phyloP scores from a whole-genome alignment of 2,888 invertebrate species.

The Lamproptera curius region DNA sequence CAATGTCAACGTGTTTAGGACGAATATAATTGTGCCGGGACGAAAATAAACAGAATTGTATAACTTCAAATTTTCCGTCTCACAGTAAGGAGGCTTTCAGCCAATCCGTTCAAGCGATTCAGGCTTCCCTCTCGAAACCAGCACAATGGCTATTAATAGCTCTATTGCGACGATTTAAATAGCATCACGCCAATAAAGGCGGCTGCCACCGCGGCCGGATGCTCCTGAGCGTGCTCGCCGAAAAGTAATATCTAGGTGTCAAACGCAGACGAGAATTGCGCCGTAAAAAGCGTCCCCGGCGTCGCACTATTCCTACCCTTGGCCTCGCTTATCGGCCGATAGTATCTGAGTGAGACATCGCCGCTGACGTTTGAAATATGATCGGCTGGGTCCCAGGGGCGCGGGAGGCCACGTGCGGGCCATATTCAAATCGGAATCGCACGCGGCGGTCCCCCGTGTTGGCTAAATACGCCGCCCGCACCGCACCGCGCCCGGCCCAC shows the following conservation, averaged over 20 bases:
- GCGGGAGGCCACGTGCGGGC: slow-evolving; percentile 71
- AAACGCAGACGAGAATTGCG: slow-evolving; percentile 75
- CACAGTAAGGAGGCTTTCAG: neutral
- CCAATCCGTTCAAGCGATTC: slow-evolving; percentile 17
- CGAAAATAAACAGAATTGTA: neutral
- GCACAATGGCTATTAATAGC: slow-evolving; percentile 39
- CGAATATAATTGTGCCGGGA: too few relatives aligned
- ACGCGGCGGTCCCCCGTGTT: slow-evolving; percentile 76
- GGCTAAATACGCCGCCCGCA: slow-evolving; percentile 76
- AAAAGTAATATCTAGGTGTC: slow-evolving; percentile 77
- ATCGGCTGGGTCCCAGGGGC: slow-evolving; percentile 66
- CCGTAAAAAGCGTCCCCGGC: slow-evolving; percentile 61
- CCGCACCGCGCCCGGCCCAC: slow-evolving; percentile 34
- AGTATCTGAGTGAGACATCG: slow-evolving; percentile 78
- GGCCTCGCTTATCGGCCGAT: slow-evolving; percentile 73
- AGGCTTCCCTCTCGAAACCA: slow-evolving; percentile 33
- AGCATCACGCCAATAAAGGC: slow-evolving; percentile 62
- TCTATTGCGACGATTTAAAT: slow-evolving; percentile 30
- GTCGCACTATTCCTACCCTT: slow-evolving; percentile 69
- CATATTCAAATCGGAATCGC: slow-evolving; percentile 77
- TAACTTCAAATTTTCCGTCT: neutral
- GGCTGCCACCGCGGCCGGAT: slow-evolving; percentile 62
- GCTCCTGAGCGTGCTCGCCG: slow-evolving; percentile 36
- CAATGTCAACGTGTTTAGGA: too few relatives aligned
- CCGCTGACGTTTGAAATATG: slow-evolving; percentile 78